These are phyloP conservation scores for Andricus curvator DNA, from an alignment of 2,888 invertebrate genomes.

Conservation along the genomic window DNA sequence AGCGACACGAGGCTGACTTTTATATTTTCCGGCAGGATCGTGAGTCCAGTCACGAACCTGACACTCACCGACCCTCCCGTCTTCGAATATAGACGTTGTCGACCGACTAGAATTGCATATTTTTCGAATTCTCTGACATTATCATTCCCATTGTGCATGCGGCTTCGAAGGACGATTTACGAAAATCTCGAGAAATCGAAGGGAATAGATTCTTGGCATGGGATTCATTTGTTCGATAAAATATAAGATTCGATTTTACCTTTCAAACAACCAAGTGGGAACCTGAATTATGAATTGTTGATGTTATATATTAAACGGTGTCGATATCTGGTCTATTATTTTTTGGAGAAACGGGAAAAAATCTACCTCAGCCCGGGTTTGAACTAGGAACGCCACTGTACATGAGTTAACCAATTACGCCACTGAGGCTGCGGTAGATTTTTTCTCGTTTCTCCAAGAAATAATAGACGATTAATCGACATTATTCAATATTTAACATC, in stretches of 20 bases:
- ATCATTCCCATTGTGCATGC: constrained; percentile 20
- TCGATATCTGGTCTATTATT: too few species aligned
- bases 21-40: constrained; percentile 30
- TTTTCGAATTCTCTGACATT: constrained; percentile 25
- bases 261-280: neutral
- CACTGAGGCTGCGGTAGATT: too few species aligned
- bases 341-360: too few species aligned
- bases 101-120: constrained; percentile 29
- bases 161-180: neutral
- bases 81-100: constrained; percentile 13
- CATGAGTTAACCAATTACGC: too few species aligned
- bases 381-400: too few species aligned
- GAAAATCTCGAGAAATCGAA: neutral
- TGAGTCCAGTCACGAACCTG: constrained; percentile 43
- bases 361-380: too few species aligned
- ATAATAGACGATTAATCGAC: too few species aligned
- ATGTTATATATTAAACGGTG: too few species aligned
- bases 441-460: too few species aligned
- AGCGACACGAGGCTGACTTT: constrained; percentile 17
- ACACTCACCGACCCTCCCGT: neutral
- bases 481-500: too few species aligned
- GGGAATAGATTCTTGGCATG: neutral
- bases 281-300: neutral
- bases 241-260: neutral
- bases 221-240: neutral